Percentiles rank a stretch among this genome's conserved stretches.
These are phyloP conservation scores for Pedetes capensis DNA, from an alignment of 2,113 vertebrate species.

Conservation along the genomic window DNA sequence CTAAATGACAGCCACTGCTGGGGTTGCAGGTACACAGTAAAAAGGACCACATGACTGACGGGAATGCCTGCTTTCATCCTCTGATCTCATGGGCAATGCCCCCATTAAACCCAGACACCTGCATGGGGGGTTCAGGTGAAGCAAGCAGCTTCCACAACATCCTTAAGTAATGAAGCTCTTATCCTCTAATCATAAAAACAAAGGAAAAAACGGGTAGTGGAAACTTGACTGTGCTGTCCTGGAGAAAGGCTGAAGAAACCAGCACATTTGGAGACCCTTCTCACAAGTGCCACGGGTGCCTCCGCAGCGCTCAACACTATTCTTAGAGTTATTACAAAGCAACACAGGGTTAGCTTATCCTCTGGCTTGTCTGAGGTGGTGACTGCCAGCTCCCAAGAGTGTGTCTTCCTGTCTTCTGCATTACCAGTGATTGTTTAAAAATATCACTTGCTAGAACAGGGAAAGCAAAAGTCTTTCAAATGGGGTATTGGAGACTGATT, in stretches of 20 bases:
- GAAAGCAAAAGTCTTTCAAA: background rate
- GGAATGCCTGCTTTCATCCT: background rate
- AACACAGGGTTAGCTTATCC: fast-evolving
- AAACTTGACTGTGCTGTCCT: fast-evolving
- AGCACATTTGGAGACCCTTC: background rate
- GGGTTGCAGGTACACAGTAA: background rate
- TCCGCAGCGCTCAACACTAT: background rate
- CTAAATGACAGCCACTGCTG: fast-evolving
- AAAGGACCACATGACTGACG: background rate
- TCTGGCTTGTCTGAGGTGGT: background rate
- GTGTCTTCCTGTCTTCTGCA: too few relatives aligned
- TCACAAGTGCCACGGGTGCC: background rate
- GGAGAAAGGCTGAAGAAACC: fast-evolving
- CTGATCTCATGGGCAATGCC: too few relatives aligned
- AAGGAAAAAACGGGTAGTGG: background rate
- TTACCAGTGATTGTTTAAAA: background rate
- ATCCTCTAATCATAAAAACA: background rate
- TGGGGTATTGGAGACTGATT: background rate
- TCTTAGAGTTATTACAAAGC: fast-evolving
- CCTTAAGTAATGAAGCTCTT: background rate
- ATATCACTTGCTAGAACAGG: background rate
- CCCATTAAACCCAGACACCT: too few relatives aligned
- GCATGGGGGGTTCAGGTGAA: background rate
- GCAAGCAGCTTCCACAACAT: background rate
- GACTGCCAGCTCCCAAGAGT: too few relatives aligned